Evolutionary conservation across 2,113 vertebrate species (phyloP).

Genomic region (Stictonetta naevosa): DNA sequence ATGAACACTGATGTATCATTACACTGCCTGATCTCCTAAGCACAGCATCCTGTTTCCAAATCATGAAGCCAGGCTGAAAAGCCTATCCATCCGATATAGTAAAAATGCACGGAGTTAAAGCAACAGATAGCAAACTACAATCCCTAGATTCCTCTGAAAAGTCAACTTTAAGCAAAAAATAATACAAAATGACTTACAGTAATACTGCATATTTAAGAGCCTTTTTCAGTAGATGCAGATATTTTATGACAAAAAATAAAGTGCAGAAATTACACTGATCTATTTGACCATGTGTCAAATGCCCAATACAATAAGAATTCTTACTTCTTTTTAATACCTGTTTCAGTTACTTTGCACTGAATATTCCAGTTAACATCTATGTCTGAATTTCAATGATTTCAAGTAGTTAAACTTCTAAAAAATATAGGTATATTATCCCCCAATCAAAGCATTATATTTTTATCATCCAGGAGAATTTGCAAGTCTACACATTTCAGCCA

Average conservation of each 20-base stretch:
- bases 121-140: conserved; percentile 24
- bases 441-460: not conserved
- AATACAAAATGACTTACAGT: not conserved
- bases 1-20: not conserved
- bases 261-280: not conserved
- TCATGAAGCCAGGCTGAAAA: not conserved
- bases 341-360: not conserved
- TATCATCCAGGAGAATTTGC: not conserved
- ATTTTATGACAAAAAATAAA: not conserved
- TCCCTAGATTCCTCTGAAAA: not conserved
- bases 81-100: not conserved
- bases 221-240: not conserved
- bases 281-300: not conserved
- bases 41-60: not conserved
- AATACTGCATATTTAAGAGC: not conserved
- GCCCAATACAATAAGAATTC: not conserved
- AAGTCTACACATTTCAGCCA: not conserved
- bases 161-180: not conserved
- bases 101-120: not conserved
- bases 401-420: not conserved
- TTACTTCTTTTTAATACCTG: not conserved
- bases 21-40: not conserved
- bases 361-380: not conserved
- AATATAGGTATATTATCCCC: not conserved
- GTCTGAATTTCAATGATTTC: not conserved